phyloP scores from a whole-genome alignment of 2,797 vertebrate species.

The Microctenopoma lineatum region DNA sequence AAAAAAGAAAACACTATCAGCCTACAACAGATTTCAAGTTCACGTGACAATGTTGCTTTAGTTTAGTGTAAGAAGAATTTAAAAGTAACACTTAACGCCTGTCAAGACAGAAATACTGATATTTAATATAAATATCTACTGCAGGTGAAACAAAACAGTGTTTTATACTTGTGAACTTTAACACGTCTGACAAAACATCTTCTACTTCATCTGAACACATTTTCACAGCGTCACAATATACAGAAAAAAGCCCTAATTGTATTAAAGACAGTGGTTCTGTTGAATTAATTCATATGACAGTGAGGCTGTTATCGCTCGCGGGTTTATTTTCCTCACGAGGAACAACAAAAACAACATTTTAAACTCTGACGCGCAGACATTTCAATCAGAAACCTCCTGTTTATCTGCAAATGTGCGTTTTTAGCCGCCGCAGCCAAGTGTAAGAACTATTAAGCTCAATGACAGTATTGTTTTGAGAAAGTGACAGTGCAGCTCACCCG shows the following conservation, averaged over 20 bases:
- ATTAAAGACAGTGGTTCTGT: conserved; percentile 32
- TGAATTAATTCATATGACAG: conserved; percentile 21
- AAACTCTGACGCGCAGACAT: background rate
- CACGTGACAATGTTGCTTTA: too few species aligned
- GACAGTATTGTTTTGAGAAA: conserved; percentile 54
- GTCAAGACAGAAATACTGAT: too few species aligned
- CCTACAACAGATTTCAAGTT: too few species aligned
- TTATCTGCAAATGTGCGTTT: background rate
- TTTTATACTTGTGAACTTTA: background rate
- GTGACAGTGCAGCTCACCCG: conserved; percentile 79
- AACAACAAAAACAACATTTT: background rate
- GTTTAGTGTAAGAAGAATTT: too few species aligned
- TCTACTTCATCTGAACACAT: background rate
- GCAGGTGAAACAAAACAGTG: background rate
- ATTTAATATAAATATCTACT: too few species aligned
- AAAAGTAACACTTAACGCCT: too few species aligned
- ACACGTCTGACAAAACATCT: background rate
- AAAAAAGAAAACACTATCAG: too few species aligned
- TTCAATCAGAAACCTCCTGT: background rate
- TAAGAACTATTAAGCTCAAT: conserved; percentile 28
- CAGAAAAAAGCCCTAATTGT: background rate
- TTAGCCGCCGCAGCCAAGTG: background rate
- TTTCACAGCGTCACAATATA: background rate
- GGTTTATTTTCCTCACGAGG: background rate
- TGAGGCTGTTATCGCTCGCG: conserved; percentile 21